Evolutionary conservation across 2,888 invertebrate genomes (phyloP), one percentile per base, ranked within the genome.

Genomic region (Acanthosoma haemorrhoidale): DNA sequence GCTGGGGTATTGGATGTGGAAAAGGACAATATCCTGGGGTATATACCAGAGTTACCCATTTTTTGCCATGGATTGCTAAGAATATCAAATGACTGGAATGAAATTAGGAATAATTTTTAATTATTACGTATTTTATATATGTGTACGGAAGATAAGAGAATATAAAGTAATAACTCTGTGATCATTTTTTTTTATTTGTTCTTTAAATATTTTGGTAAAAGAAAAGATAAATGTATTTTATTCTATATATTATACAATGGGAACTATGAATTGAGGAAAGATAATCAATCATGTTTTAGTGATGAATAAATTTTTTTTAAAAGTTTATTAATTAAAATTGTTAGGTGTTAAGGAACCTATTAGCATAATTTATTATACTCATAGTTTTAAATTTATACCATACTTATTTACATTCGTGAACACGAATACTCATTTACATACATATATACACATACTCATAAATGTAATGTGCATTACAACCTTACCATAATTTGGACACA

Each of bases 21-120:
- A 92, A 93, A 81, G 92, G 92, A 18, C 92, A 92, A 78, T 94
- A 92, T 81, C 94, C 93, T 0, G 94, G 94, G 15, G 94, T 94
- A 3, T 94, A 94, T 80, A 91, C 93, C 0, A 85, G 93, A 75
- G 88, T 93, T 71, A 89, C 91, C 59, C 84, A 88, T 75, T 90
- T 92, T 83, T 80, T 92, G 76, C 89, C 90, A 25, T 94, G 94
- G 94, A 92, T 94, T 77, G 84, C 85, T 77, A 92, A 92, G 80
- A 93, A 94, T 80, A 83, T 90, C 68, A 88, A 89, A 80, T 87
- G 69, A 72, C 34, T 51, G 31, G 32, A 51, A 31, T 59, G 18
- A 59, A 59, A 29, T 59, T 31, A 34, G 59, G 31, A 59, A 31
- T 31, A 18, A 59, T 34, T 32, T 34, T 59, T 59, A 32, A 59